These are phyloP conservation scores for Burhinus oedicnemus DNA, from an alignment of 2,113 vertebrate species.

Conservation along the genomic window DNA sequence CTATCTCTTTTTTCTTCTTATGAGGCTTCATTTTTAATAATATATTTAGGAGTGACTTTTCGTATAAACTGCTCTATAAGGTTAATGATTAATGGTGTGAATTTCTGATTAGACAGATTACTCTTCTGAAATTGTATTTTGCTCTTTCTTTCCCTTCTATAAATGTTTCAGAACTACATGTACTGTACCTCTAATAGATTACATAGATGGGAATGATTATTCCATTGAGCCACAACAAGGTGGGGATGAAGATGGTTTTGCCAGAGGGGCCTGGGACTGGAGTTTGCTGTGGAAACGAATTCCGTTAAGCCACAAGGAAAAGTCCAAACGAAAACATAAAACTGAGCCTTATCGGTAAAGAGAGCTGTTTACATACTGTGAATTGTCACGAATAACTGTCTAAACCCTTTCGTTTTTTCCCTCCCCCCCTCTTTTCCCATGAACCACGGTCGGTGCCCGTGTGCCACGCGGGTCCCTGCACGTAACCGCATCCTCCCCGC, in stretches of 20 bases:
- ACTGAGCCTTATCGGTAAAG: constrained; percentile 97
- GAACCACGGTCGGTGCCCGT: constrained; percentile 43
- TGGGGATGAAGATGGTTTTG: constrained; percentile 97
- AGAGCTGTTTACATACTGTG: constrained; percentile 61
- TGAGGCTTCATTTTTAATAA: background rate
- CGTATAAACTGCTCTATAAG: background rate
- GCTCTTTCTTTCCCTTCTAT: constrained; percentile 78
- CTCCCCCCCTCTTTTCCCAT: constrained; percentile 66
- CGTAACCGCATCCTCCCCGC: constrained; percentile 52
- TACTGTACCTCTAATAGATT: constrained; percentile 99
- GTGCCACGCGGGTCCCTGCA: constrained; percentile 50
- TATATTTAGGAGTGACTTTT: background rate
- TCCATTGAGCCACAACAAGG: constrained; percentile 98
- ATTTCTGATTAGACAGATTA: constrained; percentile 52
- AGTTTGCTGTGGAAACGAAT: constrained; percentile 98
- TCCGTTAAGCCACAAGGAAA: constrained; percentile 94
- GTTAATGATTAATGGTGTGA: background rate
- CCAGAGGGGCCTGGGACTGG: constrained; percentile 98
- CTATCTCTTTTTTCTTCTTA: background rate
- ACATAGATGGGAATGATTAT: constrained; percentile 99
- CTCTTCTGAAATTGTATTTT: constrained; percentile 75
- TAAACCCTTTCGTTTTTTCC: constrained; percentile 74
- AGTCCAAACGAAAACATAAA: constrained; percentile 91
- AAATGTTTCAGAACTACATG: constrained; percentile 94
- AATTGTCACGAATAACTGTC: constrained; percentile 27